Conservation (phyloP, 2,113 vertebrate species). For the Amphiprion ocellaris region DNA sequence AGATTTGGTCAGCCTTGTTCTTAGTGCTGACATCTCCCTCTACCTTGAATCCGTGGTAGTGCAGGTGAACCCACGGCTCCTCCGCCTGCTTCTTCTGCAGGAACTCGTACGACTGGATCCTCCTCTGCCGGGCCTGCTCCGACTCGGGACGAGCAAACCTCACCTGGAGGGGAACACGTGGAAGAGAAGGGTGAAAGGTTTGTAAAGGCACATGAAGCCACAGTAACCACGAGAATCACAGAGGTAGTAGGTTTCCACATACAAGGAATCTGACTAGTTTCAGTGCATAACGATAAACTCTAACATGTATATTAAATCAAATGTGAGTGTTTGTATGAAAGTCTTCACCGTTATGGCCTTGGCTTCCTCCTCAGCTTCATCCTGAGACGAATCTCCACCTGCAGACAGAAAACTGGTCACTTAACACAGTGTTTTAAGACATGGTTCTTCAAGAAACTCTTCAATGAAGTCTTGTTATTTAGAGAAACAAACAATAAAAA, state of each 20-base stretch:
- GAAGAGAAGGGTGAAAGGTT: neutral
- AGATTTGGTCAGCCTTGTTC: neutral
- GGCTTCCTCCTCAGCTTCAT: conserved; percentile 95
- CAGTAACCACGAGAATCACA: too few species aligned
- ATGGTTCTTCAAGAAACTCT: neutral
- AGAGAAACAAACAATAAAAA: neutral
- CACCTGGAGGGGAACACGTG: conserved; percentile 81
- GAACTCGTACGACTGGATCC: conserved; percentile 96
- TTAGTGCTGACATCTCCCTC: neutral
- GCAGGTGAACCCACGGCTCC: conserved; percentile 95
- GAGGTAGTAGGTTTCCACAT: too few species aligned
- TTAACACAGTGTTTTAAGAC: neutral
- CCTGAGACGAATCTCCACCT: conserved; percentile 98
- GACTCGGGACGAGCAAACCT: conserved; percentile 95
- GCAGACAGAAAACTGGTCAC: conserved; percentile 51
- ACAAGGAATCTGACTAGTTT: too few species aligned
- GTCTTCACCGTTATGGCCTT: conserved; percentile 95
- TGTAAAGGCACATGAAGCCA: neutral
- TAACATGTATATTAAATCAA: too few species aligned
- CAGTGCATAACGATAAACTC: too few species aligned
- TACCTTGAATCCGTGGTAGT: conserved; percentile 91
- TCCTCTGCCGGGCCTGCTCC: conserved; percentile 94
- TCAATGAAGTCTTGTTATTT: too few species aligned
- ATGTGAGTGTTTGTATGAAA: too few species aligned
- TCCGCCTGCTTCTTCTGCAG: conserved; percentile 98